Percentiles rank a stretch among this genome's conserved stretches.
These are phyloP conservation scores for Promerops cafer DNA, from an alignment of 2,113 vertebrate genomes.

Conservation along the genomic window DNA sequence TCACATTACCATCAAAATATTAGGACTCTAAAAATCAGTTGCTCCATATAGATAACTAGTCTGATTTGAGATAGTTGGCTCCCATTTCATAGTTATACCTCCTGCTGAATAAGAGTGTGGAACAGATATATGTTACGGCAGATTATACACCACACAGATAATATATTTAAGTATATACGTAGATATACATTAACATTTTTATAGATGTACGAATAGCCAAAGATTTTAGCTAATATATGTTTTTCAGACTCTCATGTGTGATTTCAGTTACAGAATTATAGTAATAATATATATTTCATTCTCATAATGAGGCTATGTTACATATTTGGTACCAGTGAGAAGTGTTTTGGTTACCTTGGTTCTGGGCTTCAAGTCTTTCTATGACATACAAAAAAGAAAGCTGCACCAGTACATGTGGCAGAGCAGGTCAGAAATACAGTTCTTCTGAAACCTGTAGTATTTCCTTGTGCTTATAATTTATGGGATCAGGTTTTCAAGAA, in stretches of 20 bases:
- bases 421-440: not conserved
- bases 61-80: not conserved
- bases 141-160: not conserved
- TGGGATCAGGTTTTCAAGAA: not conserved
- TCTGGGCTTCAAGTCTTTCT: not conserved
- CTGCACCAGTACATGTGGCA: not conserved
- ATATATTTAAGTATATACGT: not conserved
- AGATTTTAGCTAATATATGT: not conserved
- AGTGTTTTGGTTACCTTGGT: rapidly evolving
- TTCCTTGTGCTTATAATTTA: not conserved
- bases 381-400: not conserved
- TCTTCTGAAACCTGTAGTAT: not conserved
- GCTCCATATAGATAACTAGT: not conserved
- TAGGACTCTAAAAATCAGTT: not conserved
- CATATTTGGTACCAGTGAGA: not conserved
- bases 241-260: not conserved
- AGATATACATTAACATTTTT: not conserved
- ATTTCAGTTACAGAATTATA: not conserved
- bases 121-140: not conserved
- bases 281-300: not conserved
- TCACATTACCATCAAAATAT: not conserved
- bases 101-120: not conserved
- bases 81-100: not conserved
- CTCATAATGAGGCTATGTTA: not conserved
- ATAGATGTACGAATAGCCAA: not conserved